These are phyloP conservation scores for Nyctalus aviator DNA, from an alignment of 2,797 vertebrate genomes.

Conservation along the genomic window DNA sequence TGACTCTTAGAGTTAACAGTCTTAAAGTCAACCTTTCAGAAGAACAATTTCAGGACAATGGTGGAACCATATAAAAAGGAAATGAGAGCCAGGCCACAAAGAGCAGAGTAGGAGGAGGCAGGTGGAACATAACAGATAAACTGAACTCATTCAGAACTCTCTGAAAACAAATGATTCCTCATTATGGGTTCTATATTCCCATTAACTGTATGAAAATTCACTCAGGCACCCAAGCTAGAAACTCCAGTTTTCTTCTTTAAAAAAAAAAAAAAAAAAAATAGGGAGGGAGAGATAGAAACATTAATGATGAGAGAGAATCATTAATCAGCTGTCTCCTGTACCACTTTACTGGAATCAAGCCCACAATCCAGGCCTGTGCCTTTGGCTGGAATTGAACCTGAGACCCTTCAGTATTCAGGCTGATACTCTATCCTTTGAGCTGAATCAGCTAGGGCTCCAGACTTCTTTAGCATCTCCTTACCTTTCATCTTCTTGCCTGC, in stretches of 20 bases:
- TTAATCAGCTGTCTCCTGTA: too few species aligned
- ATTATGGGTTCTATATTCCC: neutral
- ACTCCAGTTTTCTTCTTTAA: neutral
- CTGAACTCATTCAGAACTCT: neutral
- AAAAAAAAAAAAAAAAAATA: too few species aligned
- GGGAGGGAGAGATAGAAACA: too few species aligned
- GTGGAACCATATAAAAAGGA: neutral
- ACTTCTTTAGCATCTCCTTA: neutral
- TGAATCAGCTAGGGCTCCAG: too few species aligned
- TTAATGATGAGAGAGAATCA: too few species aligned
- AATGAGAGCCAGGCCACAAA: conserved; percentile 25
- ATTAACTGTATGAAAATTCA: neutral
- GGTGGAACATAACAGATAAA: conserved; percentile 10
- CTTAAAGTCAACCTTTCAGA: conserved; percentile 5
- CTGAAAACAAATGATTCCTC: neutral
- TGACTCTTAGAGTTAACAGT: neutral
- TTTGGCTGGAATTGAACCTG: too few species aligned
- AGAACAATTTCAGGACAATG: conserved; percentile 43
- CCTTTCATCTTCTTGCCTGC: neutral
- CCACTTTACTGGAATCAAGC: too few species aligned
- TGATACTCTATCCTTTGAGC: too few species aligned
- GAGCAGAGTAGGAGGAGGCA: neutral
- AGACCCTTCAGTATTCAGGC: too few species aligned
- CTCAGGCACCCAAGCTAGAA: neutral
- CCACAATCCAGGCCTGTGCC: too few species aligned